Evolutionary conservation across 2,113 vertebrate species (phyloP), one percentile per base, ranked within the genome.

Genomic region (Sinocyclocheilus rhinocerous): DNA sequence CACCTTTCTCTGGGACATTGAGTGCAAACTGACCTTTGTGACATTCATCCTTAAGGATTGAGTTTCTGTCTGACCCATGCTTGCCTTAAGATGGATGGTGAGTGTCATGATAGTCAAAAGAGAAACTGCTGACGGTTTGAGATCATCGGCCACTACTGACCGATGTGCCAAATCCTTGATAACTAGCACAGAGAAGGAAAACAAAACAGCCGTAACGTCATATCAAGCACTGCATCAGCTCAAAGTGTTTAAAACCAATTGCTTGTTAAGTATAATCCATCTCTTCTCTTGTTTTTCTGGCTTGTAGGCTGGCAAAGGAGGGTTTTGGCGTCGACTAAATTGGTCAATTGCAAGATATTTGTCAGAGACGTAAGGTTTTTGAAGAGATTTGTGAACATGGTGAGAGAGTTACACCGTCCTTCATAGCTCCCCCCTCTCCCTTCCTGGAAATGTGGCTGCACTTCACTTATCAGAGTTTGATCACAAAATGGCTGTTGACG

Each of bases 381-480:
- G 91, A 88, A 93, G 91, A 94, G 92, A 91, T 94, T 93, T 89
- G 92, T 92, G 92, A 95, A 91, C 89, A 95, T 95, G 95, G 94
- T 95, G 95, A 95, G 90, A 90, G 92, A 82, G 89, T 86, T 83
- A 80, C 29, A 57, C 79, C 85, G 73, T 87, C 83, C 55, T 87
- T 92, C 92, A 84, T 79, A 83, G 88, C 50, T n/a, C 63, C 45
- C 63, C 81, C 81, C 20, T 57, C 50, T 91, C 84, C 81, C 76
- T 89, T 85, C 87, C 39, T 90, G 86, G 85, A 86, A 82, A 88
- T 87, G 88, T 65, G 87, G 88, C 88, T 90, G 88, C 86, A 79
- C 70, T 85, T 65, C 78, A 83, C 72, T 39, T 85, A 57, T 81
- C 45, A 36, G 29, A 87, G 79, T 83, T 55, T 87, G 83, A 90